A percentile compares a stretch with the other conserved stretches of the same genome.
Conservation (phyloP, 2,888 invertebrate genomes). For the Pterostichus niger region DNA sequence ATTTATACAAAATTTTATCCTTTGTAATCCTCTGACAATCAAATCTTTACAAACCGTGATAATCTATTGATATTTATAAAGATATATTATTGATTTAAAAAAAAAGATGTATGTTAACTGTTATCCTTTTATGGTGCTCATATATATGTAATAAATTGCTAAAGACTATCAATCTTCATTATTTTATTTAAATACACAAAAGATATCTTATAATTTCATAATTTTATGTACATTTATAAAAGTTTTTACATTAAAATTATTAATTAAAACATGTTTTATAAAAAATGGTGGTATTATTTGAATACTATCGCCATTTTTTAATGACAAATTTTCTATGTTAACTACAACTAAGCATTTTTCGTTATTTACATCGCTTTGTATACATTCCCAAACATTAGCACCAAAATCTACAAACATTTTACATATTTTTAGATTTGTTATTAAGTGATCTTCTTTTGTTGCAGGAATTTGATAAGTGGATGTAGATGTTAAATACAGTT, state of each 20-base stretch:
- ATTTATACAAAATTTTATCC: constrained; percentile 40
- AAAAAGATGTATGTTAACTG: constrained; percentile 58
- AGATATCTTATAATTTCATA: constrained; percentile 61
- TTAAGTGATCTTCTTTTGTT: constrained; percentile 67
- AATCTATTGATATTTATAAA: constrained; percentile 64
- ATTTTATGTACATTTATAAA: constrained; percentile 69
- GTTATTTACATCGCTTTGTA: constrained; percentile 43
- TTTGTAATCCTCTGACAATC: constrained; percentile 64
- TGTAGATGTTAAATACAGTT: constrained; percentile 77
- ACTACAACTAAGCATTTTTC: constrained; percentile 70
- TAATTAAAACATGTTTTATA: constrained; percentile 66
- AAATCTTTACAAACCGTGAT: constrained; percentile 64
- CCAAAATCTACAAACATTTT: constrained; percentile 71
- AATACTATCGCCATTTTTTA: constrained; percentile 68
- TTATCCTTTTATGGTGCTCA: constrained; percentile 63
- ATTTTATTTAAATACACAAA: constrained; percentile 43
- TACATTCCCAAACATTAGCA: constrained; percentile 70
- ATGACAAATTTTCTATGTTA: constrained; percentile 69
- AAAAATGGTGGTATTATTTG: constrained; percentile 71
- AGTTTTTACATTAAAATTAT: constrained; percentile 66
- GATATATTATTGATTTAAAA: constrained; percentile 59
- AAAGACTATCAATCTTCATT: constrained; percentile 56
- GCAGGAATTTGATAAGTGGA: constrained; percentile 76
- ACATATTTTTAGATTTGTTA: constrained; percentile 69
- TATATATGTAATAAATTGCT: constrained; percentile 63